These are phyloP conservation scores for Mesochorus sp. DNA, from an alignment of 2,888 invertebrate genomes.

Conservation along the genomic window DNA sequence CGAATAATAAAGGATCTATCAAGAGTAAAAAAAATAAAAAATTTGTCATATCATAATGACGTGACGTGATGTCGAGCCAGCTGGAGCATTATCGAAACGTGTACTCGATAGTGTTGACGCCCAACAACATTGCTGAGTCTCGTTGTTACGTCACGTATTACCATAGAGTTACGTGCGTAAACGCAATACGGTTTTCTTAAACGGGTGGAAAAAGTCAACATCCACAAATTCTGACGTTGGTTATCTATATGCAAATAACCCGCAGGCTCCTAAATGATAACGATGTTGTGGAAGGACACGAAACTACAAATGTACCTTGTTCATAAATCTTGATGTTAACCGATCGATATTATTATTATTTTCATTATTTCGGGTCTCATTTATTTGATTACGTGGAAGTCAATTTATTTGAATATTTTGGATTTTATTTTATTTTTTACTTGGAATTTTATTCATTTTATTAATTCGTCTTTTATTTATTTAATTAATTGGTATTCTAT, in stretches of 20 bases:
- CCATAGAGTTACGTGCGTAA: conserved; percentile 69
- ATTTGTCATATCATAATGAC: no score
- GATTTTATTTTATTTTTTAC: no score
- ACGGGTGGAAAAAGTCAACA: conserved; percentile 48
- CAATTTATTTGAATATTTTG: no score
- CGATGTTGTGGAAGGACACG: background rate
- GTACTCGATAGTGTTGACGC: conserved; percentile 5
- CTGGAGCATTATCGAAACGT: conserved; percentile 2
- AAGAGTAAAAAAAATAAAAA: background rate
- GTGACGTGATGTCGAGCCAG: background rate
- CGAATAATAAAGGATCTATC: no score
- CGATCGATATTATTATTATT: no score
- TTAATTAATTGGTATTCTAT: no score
- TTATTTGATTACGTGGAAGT: no score
- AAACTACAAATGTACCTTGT: background rate
- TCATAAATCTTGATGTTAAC: background rate
- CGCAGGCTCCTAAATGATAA: conserved; percentile 34
- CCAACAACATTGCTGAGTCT: conserved; percentile 10
- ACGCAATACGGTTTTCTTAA: conserved; percentile 65
- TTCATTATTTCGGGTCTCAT: no score
- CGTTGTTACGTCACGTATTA: conserved; percentile 57
- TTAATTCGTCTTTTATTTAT: no score
- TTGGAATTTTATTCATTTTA: no score
- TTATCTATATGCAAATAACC: conserved; percentile 74
- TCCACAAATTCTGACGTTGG: conserved; percentile 57